Evolutionary conservation across 2,888 invertebrate genomes (phyloP).

Genomic region (Cheilosia soror): DNA sequence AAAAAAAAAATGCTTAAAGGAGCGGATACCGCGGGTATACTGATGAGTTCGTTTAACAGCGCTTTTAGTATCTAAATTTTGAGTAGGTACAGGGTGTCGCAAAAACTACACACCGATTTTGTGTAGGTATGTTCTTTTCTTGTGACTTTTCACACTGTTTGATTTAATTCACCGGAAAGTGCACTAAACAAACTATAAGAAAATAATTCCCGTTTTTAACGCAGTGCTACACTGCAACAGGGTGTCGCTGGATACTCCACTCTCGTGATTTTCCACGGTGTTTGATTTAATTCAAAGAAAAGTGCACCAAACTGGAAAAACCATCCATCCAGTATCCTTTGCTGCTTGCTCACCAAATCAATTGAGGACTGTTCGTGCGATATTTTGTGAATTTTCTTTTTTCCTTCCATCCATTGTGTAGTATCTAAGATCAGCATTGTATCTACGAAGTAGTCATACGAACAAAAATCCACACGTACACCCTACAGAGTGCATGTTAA

Average conservation of each 20-base stretch:
- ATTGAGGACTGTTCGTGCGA: conserved; percentile 59
- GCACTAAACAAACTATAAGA: conserved; percentile 12
- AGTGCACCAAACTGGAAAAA: no score
- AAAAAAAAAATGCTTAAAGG: conserved; percentile 62
- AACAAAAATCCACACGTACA: conserved; percentile 36
- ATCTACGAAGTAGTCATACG: conserved; percentile 12
- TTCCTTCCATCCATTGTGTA: neutral
- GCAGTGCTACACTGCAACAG: no score
- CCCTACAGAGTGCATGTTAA: conserved; percentile 57
- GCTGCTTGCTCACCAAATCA: conserved; percentile 46
- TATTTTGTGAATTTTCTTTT: conserved; percentile 22
- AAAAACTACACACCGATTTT: neutral
- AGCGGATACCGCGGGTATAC: conserved; percentile 8
- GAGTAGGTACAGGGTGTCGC: neutral
- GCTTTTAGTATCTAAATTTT: conserved; percentile 46
- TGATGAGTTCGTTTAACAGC: conserved; percentile 14
- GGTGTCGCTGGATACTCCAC: no score
- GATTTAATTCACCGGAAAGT: conserved; percentile 43
- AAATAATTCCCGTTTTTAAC: conserved; percentile 19
- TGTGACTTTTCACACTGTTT: neutral
- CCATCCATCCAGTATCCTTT: conserved; percentile 24
- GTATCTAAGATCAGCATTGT: conserved; percentile 48
- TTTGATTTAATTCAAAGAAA: no score
- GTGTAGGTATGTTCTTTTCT: no score
- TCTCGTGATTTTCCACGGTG: no score